Evolutionary conservation across 2,113 vertebrate species (phyloP).

Genomic region (Petrocephalus zakoni): DNA sequence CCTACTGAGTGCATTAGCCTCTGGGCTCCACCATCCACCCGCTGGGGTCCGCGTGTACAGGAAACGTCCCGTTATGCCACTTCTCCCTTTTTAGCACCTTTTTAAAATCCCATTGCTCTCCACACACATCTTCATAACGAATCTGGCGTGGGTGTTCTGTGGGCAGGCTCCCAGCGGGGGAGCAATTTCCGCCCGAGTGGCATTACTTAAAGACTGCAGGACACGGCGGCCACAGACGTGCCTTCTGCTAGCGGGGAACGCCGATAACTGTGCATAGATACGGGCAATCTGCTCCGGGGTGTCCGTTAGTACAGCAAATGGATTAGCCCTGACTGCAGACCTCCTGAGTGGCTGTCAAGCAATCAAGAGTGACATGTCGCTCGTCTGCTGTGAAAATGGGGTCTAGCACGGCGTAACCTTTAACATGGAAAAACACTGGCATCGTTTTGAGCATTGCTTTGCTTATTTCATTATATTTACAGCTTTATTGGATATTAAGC

Average conservation of each 20-base stretch:
- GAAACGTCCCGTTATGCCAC: neutral
- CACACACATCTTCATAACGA: slow-evolving; percentile 17
- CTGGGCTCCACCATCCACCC: neutral
- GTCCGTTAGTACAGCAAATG: neutral
- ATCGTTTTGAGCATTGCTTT: neutral
- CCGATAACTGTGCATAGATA: neutral
- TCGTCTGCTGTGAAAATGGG: neutral
- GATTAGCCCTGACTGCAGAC: neutral
- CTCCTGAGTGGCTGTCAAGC: neutral
- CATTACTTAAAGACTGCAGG: slow-evolving; percentile 9
- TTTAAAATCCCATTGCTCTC: neutral
- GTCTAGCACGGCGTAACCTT: neutral
- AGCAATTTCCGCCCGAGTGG: neutral
- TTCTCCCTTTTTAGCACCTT: neutral
- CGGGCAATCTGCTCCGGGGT: neutral
- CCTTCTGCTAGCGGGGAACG: neutral
- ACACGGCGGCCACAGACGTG: neutral
- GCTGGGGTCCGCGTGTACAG: neutral
- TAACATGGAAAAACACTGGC: neutral
- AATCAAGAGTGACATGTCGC: neutral
- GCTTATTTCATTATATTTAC: neutral
- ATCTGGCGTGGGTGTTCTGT: neutral
- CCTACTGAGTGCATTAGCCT: neutral
- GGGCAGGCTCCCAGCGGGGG: slow-evolving; percentile 1
- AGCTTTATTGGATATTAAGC: neutral